These are phyloP conservation scores for Anastatus disparis DNA, from an alignment of 1,140 invertebrate genomes.

Conservation along the genomic window DNA sequence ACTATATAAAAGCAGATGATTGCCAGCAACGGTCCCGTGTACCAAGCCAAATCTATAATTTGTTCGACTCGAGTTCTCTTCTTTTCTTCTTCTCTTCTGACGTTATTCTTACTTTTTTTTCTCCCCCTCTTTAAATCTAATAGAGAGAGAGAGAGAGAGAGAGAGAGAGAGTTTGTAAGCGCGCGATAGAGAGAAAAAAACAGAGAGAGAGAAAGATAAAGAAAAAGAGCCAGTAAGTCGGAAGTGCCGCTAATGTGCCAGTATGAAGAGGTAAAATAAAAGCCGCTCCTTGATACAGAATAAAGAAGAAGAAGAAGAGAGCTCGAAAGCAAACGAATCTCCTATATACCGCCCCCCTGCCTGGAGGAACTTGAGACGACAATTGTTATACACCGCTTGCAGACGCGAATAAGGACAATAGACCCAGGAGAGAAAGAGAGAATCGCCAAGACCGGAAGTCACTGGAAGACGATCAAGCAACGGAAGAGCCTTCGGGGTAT, in stretches of 20 bases:
- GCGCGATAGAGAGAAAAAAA: too few relatives aligned
- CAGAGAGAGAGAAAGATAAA: too few relatives aligned
- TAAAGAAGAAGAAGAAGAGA: slow-evolving; percentile 23
- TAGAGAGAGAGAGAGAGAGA: too few relatives aligned
- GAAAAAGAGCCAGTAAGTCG: slow-evolving; percentile 40
- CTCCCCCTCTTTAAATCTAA: too few relatives aligned
- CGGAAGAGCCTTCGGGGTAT: slow-evolving; percentile 54
- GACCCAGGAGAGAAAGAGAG: neutral
- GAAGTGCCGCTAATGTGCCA: slow-evolving; percentile 48
- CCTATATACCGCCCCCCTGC: slow-evolving; percentile 59
- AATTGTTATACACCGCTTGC: slow-evolving; percentile 65
- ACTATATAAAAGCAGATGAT: slow-evolving; percentile 56
- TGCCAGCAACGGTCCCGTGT: slow-evolving; percentile 63
- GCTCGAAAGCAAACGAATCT: too few relatives aligned
- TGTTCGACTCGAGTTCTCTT: slow-evolving; percentile 60
- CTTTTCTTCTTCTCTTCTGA: too few relatives aligned
- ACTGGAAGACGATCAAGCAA: slow-evolving; percentile 66
- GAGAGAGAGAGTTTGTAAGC: too few relatives aligned
- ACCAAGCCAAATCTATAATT: slow-evolving; percentile 64
- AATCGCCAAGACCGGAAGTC: slow-evolving; percentile 63
- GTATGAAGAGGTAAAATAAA: slow-evolving; percentile 25
- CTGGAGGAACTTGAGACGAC: slow-evolving; percentile 66
- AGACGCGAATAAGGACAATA: slow-evolving; percentile 48
- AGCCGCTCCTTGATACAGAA: neutral
- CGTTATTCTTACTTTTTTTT: too few relatives aligned